Evolutionary conservation across 37 sponge, comb jelly and placozoan genomes (phyloP), one percentile per base, ranked within the genome.

Genomic region (Theonella swinhoei): DNA sequence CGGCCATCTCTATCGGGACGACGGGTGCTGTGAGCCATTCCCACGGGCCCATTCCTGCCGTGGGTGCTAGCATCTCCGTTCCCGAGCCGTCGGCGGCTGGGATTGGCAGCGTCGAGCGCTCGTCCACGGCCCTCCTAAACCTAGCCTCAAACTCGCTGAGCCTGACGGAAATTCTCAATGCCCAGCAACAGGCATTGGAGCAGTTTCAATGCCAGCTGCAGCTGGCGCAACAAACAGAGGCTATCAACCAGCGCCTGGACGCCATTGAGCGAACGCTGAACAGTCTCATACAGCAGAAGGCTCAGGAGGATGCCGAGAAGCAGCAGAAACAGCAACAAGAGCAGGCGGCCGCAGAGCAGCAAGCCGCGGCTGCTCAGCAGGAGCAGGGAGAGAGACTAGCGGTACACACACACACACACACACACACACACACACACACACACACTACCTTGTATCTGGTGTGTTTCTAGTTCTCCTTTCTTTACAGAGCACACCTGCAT

Each of bases 111-210:
- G 62, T 54, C 24, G 89, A 89, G 33, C 72, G 89, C 38, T 77
- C 89, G n/a, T 89, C 87, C 9, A 79, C 83, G 17, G 90, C 94
- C 0, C 83, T 93, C 20, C 74, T 93, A 0, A 87, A 82, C 39
- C 81, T 93, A 0, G 94, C 94, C 42, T 89, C 90, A 8, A 83
- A 75, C 28, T 83, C 85, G 28, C 89, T 89, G 28, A 93, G 88
- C 66, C 76, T 93, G 60, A 93, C 88, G 23, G 94, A 93, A 72
- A 93, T 93, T 19, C 72, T 93, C 70, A 93, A 86, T 80, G 94
- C 90, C 22, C 94, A 93, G 74, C 94, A 93, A 70, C 94, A 93
- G 66, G 94, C 94, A 2, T 70, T 93, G 59, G 94, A 93, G 62
- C 94, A 93, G 85, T 87, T 93, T 62, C 94, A 93, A 35, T 83